Evolutionary conservation across 1,140 invertebrate genomes (phyloP).

Genomic region (Branchinecta lynchi): DNA sequence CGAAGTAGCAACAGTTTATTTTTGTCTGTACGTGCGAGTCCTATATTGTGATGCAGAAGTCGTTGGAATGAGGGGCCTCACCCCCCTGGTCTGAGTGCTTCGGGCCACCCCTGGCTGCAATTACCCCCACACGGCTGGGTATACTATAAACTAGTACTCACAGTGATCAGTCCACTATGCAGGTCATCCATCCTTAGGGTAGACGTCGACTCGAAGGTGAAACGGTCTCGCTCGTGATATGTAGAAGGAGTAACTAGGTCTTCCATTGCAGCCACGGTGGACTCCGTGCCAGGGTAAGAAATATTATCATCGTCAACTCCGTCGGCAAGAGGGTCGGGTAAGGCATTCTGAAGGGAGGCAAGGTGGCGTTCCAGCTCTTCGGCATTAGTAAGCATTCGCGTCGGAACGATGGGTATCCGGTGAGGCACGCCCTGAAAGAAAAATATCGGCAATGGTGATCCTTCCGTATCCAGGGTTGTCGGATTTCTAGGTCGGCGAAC

Average conservation of each 20-base stretch:
- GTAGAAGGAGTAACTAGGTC: background rate
- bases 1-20: no score
- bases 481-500: no score
- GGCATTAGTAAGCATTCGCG: slow-evolving; percentile 63
- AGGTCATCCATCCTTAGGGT: background rate
- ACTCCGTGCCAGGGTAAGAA: slow-evolving; percentile 14
- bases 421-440: slow-evolving; percentile 45
- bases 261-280: slow-evolving; percentile 14
- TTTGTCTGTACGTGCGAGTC: no score
- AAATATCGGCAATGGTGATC: slow-evolving; percentile 15
- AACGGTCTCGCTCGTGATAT: slow-evolving; percentile 15
- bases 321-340: slow-evolving; percentile 13
- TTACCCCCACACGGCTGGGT: no score
- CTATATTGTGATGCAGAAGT: no score
- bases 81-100: no score
- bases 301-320: slow-evolving; percentile 14
- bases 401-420: slow-evolving; percentile 63
- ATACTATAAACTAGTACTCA: background rate
- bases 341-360: slow-evolving; percentile 49
- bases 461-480: no score
- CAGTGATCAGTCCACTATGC: background rate
- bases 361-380: slow-evolving; percentile 69
- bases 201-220: slow-evolving; percentile 13
- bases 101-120: no score
- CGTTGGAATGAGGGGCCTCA: no score